These are phyloP conservation scores for Trachythela sp. DNA, from an alignment of 64 coral and sea anemone genomes.

Conservation along the genomic window DNA sequence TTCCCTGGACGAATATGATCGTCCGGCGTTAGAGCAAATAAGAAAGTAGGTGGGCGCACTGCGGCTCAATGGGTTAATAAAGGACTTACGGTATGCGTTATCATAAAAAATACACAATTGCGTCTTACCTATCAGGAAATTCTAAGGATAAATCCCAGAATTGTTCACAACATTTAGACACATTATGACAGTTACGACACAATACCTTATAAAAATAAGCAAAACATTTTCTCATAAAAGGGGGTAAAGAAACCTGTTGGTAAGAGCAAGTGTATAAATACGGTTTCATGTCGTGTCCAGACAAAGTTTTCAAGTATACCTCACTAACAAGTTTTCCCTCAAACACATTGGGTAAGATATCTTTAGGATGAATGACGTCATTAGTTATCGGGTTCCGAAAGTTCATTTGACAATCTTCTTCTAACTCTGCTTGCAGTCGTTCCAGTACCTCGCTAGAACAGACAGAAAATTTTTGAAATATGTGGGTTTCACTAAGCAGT, in stretches of 20 bases:
- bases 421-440: neutral
- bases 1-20: no score
- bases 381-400: neutral
- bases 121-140: slow-evolving; percentile 11
- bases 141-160: slow-evolving; percentile 21
- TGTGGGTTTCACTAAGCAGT: no score
- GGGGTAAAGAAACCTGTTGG: neutral
- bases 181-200: neutral
- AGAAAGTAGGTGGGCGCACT: no score
- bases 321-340: slow-evolving; percentile 25
- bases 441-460: neutral
- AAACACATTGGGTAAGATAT: slow-evolving; percentile 10
- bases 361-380: neutral
- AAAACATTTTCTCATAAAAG: neutral
- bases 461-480: neutral
- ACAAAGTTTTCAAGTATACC: neutral
- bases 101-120: no score
- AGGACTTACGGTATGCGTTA: no score
- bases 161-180: neutral
- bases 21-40: no score
- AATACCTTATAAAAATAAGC: neutral
- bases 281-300: neutral
- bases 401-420: neutral
- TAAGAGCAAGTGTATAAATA: neutral
- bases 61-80: no score